These are phyloP conservation scores for Nezara viridula DNA, from an alignment of 2,888 invertebrate genomes.

Conservation along the genomic window DNA sequence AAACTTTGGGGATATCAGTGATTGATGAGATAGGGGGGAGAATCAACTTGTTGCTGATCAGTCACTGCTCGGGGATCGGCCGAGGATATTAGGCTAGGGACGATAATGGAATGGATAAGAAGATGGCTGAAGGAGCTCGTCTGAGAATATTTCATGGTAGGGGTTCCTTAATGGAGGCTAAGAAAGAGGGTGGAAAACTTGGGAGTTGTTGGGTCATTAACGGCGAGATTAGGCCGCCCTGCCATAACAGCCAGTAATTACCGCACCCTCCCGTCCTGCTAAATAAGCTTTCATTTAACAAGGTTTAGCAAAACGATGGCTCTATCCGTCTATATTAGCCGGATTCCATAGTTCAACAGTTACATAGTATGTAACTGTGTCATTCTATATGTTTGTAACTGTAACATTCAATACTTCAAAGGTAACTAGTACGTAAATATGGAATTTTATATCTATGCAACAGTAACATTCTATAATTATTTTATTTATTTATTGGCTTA, in stretches of 20 bases:
- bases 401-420: too few relatives aligned
- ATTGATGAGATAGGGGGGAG: background rate
- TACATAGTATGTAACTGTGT: background rate
- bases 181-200: conserved; percentile 49
- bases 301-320: conserved; percentile 7
- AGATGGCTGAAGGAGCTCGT: conserved; percentile 7
- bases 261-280: background rate
- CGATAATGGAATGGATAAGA: conserved; percentile 21
- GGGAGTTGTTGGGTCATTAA: conserved; percentile 51
- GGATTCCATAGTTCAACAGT: background rate
- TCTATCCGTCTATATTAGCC: background rate
- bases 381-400: too few relatives aligned
- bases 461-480: too few relatives aligned
- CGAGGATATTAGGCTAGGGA: background rate
- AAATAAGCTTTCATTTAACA: conserved; percentile 21
- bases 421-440: too few relatives aligned
- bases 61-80: background rate
- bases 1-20: background rate
- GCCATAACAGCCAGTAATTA: conserved; percentile 21
- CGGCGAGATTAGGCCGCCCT: conserved; percentile 19
- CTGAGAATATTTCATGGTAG: conserved; percentile 42
- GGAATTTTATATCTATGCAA: too few relatives aligned
- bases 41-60: conserved; percentile 26
- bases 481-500: too few relatives aligned
- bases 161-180: conserved; percentile 47